These are phyloP conservation scores for Gymnosoma rotundatum DNA, from an alignment of 2,888 invertebrate genomes.

Conservation along the genomic window DNA sequence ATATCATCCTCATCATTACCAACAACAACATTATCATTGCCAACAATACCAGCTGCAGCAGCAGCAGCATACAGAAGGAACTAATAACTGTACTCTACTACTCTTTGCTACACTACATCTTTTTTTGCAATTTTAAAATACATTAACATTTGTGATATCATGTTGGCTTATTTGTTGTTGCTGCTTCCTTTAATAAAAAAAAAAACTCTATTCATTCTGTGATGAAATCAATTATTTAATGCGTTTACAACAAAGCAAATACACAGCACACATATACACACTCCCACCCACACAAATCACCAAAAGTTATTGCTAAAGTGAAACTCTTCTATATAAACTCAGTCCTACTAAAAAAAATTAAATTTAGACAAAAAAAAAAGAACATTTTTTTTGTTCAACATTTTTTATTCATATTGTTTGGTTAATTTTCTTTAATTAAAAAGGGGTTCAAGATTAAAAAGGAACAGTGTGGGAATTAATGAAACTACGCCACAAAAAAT, in stretches of 20 bases:
- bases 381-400: background rate
- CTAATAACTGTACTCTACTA: background rate
- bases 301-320: background rate
- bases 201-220: constrained; percentile 22
- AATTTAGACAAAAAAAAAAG: background rate
- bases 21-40: constrained; percentile 5
- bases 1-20: constrained; percentile 23
- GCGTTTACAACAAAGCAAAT: background rate
- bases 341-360: constrained; percentile 3
- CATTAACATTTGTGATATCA: constrained; percentile 27
- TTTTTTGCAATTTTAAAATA: constrained; percentile 17
- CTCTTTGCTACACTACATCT: constrained; percentile 15
- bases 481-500: constrained; percentile 7
- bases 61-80: background rate
- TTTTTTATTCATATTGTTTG: constrained; percentile 7
- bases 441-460: background rate
- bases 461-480: background rate
- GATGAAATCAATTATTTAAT: constrained; percentile 28
- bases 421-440: constrained; percentile 16
- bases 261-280: background rate
- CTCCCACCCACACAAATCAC: background rate
- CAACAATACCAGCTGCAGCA: background rate
- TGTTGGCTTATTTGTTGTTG: background rate
- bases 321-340: background rate
- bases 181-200: constrained; percentile 19